phyloP scores from a whole-genome alignment of 2,797 vertebrate genomes.

The Characodon lateralis region DNA sequence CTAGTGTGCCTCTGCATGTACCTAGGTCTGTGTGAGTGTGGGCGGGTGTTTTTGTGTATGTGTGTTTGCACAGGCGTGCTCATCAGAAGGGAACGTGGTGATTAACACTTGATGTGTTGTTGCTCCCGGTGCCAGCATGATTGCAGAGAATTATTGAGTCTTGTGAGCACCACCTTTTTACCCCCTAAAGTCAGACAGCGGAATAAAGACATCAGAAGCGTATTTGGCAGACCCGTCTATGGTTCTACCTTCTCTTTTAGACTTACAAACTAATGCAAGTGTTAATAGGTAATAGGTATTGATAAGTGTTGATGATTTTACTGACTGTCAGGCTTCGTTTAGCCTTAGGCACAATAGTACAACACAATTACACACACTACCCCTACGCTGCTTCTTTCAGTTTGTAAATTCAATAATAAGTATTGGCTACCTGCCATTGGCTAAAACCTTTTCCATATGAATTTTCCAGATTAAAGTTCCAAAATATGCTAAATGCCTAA shows the following conservation, averaged over 20 bases:
- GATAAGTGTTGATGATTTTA: not conserved
- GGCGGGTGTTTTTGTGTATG: conserved; percentile 24
- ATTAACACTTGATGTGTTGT: conserved; percentile 72
- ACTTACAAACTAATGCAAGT: conserved; percentile 4
- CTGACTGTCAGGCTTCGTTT: conserved; percentile 6
- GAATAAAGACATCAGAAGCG: conserved; percentile 74
- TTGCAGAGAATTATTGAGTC: conserved; percentile 68
- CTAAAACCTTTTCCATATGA: not conserved
- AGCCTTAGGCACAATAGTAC: not conserved
- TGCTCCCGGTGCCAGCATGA: conserved; percentile 71
- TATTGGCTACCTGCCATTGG: not conserved
- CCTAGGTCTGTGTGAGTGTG: conserved; percentile 24
- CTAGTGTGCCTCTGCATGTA: conserved; percentile 56
- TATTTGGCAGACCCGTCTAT: conserved; percentile 10
- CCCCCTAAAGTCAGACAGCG: conserved; percentile 56
- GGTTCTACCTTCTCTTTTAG: conserved; percentile 16
- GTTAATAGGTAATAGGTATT: not conserved
- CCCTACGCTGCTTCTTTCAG: not conserved
- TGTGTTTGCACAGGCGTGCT: conserved; percentile 13
- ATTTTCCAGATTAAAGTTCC: not conserved
- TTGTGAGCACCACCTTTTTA: conserved; percentile 79
- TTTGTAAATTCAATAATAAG: not conserved
- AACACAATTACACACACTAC: not conserved
- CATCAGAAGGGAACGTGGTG: conserved; percentile 60
- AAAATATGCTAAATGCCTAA: not conserved